Evolutionary conservation across 2,113 vertebrate species (phyloP), one percentile per base, ranked within the genome.

Genomic region (Origma solitaria): DNA sequence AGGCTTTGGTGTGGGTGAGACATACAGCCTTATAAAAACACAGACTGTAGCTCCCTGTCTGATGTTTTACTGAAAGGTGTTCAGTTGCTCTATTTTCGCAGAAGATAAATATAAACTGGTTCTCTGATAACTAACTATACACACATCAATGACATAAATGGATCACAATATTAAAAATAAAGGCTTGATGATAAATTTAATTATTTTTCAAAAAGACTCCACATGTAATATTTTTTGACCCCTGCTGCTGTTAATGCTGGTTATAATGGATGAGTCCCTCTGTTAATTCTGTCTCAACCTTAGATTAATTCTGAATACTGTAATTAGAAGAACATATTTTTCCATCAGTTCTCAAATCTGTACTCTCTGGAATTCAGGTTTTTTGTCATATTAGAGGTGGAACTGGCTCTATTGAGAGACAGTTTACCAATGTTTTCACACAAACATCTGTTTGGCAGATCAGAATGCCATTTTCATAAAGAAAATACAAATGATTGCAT

Each of bases 1-100:
- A 94, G 90, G 53, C 81, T 94, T 96, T 88, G 38, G 49, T 88
- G 66, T 93, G 85, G 66, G 50, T 88, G 65, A 90, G 80, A 95
- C 7, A 5, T 88, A 24, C 21, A 94, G 72, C 93, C 93, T 97
- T 96, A 90, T 70, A 85, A 86, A 96, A 95, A 51, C 78, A 94
- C 73, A 95, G 89, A 94, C 86, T 93, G 89, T 92, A 84, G 70
- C 44, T 91, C 62, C 56, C 68, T 81, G 68, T 94, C 61, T 83
- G 64, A 86, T 92, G 73, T 68, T 96, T 85, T 92, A 66, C 35
- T 80, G 66, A 93, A 83, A 93, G 70, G 15, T 89, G 40, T 94
- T 94, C 15, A 15, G n/a, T 88, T 93, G 64, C 80, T 92, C 53
- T 95, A 33, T 89, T 95, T 94, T 94, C 96, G 50, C 75, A 79